Conservation (phyloP, 1,140 invertebrate genomes). For the Papilio dardanus region DNA sequence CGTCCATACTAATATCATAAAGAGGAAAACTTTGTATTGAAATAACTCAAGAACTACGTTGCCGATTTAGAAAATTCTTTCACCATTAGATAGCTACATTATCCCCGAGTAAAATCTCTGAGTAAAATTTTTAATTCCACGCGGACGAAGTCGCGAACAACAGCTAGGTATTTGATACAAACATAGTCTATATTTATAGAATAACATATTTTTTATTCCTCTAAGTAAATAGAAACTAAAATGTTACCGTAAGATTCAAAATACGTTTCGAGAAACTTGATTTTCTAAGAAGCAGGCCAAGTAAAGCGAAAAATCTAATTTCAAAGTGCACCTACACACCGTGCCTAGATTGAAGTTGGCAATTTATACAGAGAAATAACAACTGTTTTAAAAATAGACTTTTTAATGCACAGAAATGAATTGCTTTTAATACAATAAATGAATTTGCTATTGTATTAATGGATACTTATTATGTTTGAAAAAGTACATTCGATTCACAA, state of each 20-base stretch:
- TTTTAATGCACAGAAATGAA: background rate
- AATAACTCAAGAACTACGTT: too few relatives aligned
- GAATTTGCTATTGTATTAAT: background rate
- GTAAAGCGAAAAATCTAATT: constrained; percentile 25
- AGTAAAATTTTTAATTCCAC: too few relatives aligned
- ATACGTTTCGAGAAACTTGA: background rate
- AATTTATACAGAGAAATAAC: background rate
- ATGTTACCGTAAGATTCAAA: background rate
- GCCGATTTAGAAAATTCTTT: too few relatives aligned
- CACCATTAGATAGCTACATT: too few relatives aligned
- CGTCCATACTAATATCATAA: too few relatives aligned
- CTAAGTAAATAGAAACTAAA: background rate
- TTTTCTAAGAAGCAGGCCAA: background rate
- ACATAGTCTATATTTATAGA: too few relatives aligned
- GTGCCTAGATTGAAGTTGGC: constrained; percentile 1
- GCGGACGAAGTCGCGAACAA: background rate
- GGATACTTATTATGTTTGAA: too few relatives aligned
- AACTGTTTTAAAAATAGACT: background rate
- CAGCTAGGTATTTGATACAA: background rate
- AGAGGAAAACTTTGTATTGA: too few relatives aligned
- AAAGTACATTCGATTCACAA: too few relatives aligned
- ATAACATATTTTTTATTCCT: background rate
- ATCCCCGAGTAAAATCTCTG: too few relatives aligned
- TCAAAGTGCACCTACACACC: constrained; percentile 13
- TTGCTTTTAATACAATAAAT: background rate